phyloP scores from a whole-genome alignment of 2,113 vertebrate genomes.

The Fulmarus glacialis region DNA sequence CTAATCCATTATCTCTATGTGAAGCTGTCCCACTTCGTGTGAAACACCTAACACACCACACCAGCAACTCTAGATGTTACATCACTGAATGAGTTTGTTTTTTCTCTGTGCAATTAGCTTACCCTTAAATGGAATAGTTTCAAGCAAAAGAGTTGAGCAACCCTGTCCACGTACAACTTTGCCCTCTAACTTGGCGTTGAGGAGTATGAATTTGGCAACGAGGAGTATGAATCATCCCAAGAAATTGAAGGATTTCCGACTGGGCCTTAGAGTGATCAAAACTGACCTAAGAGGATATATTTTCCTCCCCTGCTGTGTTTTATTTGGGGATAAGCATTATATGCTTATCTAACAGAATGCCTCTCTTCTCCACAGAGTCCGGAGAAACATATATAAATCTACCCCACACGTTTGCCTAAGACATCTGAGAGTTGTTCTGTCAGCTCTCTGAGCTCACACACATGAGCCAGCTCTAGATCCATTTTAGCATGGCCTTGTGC shows the following conservation, averaged over 20 bases:
- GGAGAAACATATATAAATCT: neutral
- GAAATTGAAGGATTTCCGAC: neutral
- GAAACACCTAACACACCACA: neutral
- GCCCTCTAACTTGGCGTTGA: neutral
- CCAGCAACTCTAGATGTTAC: neutral
- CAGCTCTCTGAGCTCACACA: neutral
- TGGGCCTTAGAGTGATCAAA: neutral
- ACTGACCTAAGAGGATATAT: neutral
- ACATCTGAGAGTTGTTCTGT: neutral
- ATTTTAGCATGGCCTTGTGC: conserved; percentile 1
- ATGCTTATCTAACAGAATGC: neutral
- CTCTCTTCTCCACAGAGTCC: neutral
- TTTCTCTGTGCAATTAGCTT: neutral
- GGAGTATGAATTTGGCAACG: neutral
- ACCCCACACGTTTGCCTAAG: neutral
- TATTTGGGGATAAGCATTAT: neutral
- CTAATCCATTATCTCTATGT: neutral
- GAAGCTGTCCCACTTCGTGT: neutral
- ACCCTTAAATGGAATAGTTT: neutral
- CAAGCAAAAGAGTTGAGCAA: neutral
- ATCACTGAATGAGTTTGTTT: neutral
- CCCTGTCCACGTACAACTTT: neutral
- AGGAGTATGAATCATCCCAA: neutral
- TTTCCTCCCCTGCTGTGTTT: neutral
- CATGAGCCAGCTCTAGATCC: neutral